Percentiles rank a stretch among this genome's conserved stretches.
These are phyloP conservation scores for Xiphydria camelus DNA, from an alignment of 2,888 invertebrate species.

Conservation along the genomic window DNA sequence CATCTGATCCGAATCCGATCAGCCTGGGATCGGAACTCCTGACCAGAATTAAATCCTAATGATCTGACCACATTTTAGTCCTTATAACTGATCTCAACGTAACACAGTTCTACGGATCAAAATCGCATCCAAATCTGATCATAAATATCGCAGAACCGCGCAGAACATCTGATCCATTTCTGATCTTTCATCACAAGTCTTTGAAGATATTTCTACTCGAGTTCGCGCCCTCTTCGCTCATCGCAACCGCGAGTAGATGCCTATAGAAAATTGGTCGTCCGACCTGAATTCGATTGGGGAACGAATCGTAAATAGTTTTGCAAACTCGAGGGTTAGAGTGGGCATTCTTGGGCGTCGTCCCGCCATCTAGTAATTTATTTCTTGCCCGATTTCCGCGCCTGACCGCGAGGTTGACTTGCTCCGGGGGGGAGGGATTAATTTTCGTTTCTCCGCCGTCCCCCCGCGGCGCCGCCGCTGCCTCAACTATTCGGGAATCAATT, in stretches of 20 bases:
- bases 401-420: constrained; percentile 44
- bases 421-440: constrained; percentile 29
- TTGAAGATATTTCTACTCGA: background rate
- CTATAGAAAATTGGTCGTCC: constrained; percentile 5
- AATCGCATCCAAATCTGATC: too few relatives aligned
- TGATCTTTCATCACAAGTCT: too few relatives aligned
- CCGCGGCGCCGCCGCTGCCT: constrained; percentile 3
- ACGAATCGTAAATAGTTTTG: constrained; percentile 14
- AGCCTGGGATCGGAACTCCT: too few relatives aligned
- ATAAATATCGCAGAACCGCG: too few relatives aligned
- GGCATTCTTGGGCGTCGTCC: constrained; percentile 39
- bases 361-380: constrained; percentile 49
- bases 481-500: constrained; percentile 54
- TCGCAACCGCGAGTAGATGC: background rate
- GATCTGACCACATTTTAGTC: too few relatives aligned
- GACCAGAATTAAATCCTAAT: too few relatives aligned
- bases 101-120: too few relatives aligned
- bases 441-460: constrained; percentile 17
- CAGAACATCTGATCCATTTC: too few relatives aligned
- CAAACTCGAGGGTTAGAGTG: constrained; percentile 20
- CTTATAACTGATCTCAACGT: too few relatives aligned
- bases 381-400: constrained; percentile 46
- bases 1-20: too few relatives aligned
- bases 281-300: background rate
- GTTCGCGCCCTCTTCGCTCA: background rate